Evolutionary conservation across 2,797 vertebrate species (phyloP), one percentile per base, ranked within the genome.

Genomic region (Hippopotamyrus pictus): DNA sequence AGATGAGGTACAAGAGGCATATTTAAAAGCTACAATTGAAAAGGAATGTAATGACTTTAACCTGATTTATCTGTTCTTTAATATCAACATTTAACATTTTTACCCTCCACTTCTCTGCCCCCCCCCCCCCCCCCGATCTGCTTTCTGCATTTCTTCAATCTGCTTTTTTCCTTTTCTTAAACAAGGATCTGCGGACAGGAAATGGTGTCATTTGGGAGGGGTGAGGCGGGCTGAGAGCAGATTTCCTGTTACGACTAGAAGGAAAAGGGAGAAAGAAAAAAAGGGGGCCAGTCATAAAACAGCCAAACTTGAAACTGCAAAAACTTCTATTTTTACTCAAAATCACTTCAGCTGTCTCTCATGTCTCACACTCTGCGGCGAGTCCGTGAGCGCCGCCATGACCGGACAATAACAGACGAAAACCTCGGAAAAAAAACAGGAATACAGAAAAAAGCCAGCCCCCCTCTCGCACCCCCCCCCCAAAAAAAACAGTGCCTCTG

Each of bases 121-220:
- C n/a, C n/a, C 54, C 53, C 53, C 93, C 92, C 94, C 94, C 93
- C 94, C 44, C 73, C 83, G 44, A 37, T 37, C 90, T 87, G 76
- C 85, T 87, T 89, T 86, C 51, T 48, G 33, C 84, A 91, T 59
- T 46, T 54, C 57, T 88, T 53, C 37, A 73, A 93, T 92, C 89
- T 88, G 87, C 95, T 94, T 96, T 96, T 95, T 96, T 96, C 96
- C 41, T 95, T 96, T 96, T 96, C 96, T 91, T 89, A 94, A 94
- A 95, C 95, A 76, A 91, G 94, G 92, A 94, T 93, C 94, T 95
- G 92, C 94, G 94, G 92, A 95, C 95, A 96, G 96, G 96, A 96
- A 96, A 95, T 94, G 93, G 94, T 96, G 95, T 94, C 96, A 94
- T 95, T 95, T 94, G 95, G 95, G 93, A 95, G 94, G 96, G 94